These are phyloP conservation scores for Cygnus olor DNA, from an alignment of 2,797 vertebrate genomes.

Conservation along the genomic window DNA sequence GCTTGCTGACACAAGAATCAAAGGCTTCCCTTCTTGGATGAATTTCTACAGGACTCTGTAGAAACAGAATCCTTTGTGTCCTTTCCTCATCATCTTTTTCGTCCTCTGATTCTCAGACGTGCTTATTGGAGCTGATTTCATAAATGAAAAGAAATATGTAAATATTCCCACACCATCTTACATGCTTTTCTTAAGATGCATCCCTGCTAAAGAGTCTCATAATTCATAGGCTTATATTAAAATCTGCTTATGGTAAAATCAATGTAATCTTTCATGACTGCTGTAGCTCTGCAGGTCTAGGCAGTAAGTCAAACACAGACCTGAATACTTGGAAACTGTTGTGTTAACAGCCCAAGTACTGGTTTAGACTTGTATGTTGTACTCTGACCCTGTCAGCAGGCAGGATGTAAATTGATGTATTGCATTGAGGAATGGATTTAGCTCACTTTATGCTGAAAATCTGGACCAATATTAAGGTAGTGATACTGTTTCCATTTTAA, in stretches of 20 bases:
- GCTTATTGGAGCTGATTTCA: not conserved
- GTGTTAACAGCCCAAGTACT: not conserved
- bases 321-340: not conserved
- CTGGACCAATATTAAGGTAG: not conserved
- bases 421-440: not conserved
- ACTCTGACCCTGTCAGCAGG: not conserved
- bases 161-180: not conserved
- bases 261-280: not conserved
- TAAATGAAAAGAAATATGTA: not conserved
- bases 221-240: not conserved
- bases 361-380: not conserved
- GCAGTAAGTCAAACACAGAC: not conserved
- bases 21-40: not conserved
- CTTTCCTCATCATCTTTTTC: not conserved
- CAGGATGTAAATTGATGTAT: not conserved
- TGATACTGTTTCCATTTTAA: not conserved
- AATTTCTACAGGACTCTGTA: not conserved
- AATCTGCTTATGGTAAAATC: not conserved
- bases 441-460: not conserved
- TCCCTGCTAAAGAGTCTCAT: not conserved
- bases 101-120: not conserved
- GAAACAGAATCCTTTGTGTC: not conserved
- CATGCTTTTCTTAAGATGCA: not conserved
- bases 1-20: not conserved
- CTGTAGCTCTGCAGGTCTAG: not conserved